Conservation (phyloP, 1,140 invertebrate genomes). For the Telenomus remus region DNA sequence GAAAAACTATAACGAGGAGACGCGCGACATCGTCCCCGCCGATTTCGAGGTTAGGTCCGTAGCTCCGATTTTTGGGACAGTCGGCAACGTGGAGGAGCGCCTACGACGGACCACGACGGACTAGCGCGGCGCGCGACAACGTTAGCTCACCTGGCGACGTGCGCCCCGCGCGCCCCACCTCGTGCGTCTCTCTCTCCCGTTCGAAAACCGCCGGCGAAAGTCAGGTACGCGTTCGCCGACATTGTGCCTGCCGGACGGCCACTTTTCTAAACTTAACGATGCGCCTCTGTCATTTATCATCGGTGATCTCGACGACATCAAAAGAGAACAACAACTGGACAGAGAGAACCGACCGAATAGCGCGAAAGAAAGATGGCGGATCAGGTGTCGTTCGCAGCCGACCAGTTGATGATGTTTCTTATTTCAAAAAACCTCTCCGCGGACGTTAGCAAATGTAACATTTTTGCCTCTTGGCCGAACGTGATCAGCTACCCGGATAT, state of each 20-base stretch:
- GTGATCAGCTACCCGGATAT: too few relatives aligned
- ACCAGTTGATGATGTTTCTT: background rate
- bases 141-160: conserved; percentile 74
- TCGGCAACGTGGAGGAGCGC: conserved; percentile 40
- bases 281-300: conserved; percentile 42
- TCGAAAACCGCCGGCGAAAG: conserved; percentile 45
- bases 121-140: conserved; percentile 46
- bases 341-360: conserved; percentile 12
- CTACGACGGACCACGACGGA: conserved; percentile 47
- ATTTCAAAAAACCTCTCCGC: background rate
- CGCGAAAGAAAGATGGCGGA: conserved; percentile 30
- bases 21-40: conserved; percentile 40
- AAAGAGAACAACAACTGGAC: conserved; percentile 9
- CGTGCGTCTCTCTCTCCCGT: conserved; percentile 23
- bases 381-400: conserved; percentile 23
- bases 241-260: conserved; percentile 33
- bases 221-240: conserved; percentile 46
- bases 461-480: too few relatives aligned
- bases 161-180: conserved; percentile 16
- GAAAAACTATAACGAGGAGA: background rate
- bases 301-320: conserved; percentile 31
- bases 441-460: background rate
- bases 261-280: conserved; percentile 53
- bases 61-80: conserved; percentile 46
- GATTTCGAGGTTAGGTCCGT: conserved; percentile 61